phyloP scores from a whole-genome alignment of 2,797 vertebrate genomes.

The Coluber constrictor region DNA sequence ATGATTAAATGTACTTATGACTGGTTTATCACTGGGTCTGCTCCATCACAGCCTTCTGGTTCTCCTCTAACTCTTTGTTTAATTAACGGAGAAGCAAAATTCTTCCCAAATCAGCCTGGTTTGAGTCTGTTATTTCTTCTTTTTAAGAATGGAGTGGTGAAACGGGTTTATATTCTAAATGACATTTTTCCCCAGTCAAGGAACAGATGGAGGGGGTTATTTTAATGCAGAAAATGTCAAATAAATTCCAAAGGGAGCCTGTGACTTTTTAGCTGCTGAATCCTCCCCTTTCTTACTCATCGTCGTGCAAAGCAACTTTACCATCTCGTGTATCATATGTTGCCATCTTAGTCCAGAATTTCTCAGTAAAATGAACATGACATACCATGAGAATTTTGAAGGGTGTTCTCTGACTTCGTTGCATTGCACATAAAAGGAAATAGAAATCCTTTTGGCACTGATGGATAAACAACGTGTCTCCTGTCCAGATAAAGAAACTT shows the following conservation, averaged over 20 bases:
- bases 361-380: background rate
- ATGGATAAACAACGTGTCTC: background rate
- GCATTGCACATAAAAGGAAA: background rate
- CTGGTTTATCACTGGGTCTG: background rate
- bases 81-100: background rate
- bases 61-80: background rate
- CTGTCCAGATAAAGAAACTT: slow-evolving; percentile 89
- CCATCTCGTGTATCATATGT: background rate
- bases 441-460: background rate
- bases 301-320: background rate
- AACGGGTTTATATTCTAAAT: background rate
- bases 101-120: background rate
- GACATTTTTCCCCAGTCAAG: background rate
- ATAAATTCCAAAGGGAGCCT: background rate
- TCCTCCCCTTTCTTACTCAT: background rate
- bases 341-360: background rate
- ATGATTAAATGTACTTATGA: background rate
- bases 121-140: background rate
- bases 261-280: background rate
- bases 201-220: background rate
- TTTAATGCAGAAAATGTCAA: background rate
- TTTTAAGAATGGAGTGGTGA: background rate
- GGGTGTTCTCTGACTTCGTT: background rate
- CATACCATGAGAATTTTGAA: background rate
- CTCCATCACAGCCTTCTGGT: background rate